These are phyloP conservation scores for Malurus melanocephalus DNA, from an alignment of 2,113 vertebrate genomes.

Conservation along the genomic window DNA sequence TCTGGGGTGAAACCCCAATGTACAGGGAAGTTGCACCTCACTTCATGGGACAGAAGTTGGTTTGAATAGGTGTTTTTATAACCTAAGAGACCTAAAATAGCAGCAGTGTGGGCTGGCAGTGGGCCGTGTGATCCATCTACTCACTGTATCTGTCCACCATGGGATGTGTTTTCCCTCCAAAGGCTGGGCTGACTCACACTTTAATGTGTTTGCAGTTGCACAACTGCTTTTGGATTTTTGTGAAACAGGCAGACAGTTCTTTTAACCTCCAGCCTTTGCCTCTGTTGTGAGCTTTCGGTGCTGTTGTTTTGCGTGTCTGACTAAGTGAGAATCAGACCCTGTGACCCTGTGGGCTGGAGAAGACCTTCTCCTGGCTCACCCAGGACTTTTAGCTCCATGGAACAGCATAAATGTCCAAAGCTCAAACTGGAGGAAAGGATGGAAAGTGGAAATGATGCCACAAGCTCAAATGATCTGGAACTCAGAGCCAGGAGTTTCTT, in stretches of 20 bases:
- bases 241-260: background rate
- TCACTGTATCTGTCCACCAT: background rate
- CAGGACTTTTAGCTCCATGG: background rate
- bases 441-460: background rate
- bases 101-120: background rate
- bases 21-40: background rate
- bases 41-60: background rate
- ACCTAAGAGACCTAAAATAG: background rate
- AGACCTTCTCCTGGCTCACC: background rate
- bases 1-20: background rate
- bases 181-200: background rate
- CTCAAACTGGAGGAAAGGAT: background rate
- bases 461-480: background rate
- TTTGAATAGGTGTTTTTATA: background rate
- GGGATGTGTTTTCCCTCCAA: conserved; percentile 4
- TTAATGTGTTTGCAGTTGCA: conserved; percentile 30
- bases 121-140: background rate
- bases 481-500: background rate
- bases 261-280: background rate
- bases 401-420: background rate
- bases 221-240: conserved; percentile 28
- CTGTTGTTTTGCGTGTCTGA: background rate
- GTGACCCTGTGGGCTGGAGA: background rate
- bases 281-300: background rate
- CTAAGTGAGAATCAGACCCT: background rate